Evolutionary conservation across 2,888 invertebrate genomes (phyloP).

Genomic region (Polydrusus tereticollis): DNA sequence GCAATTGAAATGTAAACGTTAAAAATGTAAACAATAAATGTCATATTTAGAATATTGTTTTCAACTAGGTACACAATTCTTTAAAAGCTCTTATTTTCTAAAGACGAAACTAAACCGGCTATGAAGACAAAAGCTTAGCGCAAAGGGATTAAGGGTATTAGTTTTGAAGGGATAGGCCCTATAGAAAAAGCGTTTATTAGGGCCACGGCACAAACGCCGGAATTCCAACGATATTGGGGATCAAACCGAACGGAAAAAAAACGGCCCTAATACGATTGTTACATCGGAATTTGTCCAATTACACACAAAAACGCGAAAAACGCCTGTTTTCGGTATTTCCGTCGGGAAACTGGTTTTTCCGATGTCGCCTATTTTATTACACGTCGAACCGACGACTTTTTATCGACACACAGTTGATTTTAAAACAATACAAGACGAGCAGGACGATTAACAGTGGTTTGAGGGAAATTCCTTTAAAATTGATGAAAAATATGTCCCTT

Average conservation of each 20-base stretch:
- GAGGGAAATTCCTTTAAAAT: too few species aligned
- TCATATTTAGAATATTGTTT: too few species aligned
- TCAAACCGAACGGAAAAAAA: slow-evolving; percentile 15
- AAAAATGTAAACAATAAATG: too few species aligned
- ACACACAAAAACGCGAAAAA: slow-evolving; percentile 45
- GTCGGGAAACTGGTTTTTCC: slow-evolving; percentile 31
- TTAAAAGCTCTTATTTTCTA: too few species aligned
- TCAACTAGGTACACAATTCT: too few species aligned
- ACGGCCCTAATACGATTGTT: slow-evolving; percentile 47
- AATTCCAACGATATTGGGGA: slow-evolving; percentile 33
- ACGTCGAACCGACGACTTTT: slow-evolving; percentile 8
- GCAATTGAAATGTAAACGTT: too few species aligned
- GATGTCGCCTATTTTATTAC: slow-evolving; percentile 38
- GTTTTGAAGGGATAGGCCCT: slow-evolving; percentile 34
- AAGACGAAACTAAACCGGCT: neutral
- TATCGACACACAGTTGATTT: slow-evolving; percentile 2
- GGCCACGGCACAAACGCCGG: slow-evolving; percentile 26
- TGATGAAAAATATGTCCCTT: too few species aligned
- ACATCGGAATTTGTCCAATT: slow-evolving; percentile 50
- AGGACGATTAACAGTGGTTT: neutral
- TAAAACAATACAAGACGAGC: neutral
- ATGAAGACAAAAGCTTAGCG: slow-evolving; percentile 29
- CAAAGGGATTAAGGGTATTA: slow-evolving; percentile 44
- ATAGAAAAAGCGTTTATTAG: slow-evolving; percentile 42
- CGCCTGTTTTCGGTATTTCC: slow-evolving; percentile 30